phyloP scores from a whole-genome alignment of 2,113 vertebrate genomes.

The Pteruthius melanotis region DNA sequence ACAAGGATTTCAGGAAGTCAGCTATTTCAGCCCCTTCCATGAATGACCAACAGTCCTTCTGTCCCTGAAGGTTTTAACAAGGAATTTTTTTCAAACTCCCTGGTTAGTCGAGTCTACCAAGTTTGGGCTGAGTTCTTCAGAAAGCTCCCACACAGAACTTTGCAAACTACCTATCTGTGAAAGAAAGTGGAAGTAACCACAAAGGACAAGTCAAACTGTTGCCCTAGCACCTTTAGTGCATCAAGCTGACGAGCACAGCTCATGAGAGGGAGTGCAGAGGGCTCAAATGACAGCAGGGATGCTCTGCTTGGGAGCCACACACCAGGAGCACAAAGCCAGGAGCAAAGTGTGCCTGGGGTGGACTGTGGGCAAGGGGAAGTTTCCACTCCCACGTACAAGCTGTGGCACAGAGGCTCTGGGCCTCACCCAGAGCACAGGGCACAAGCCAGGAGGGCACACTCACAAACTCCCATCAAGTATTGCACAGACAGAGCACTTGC shows the following conservation, averaged over 20 bases:
- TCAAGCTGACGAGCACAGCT: neutral
- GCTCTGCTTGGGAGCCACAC: neutral
- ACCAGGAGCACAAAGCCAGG: neutral
- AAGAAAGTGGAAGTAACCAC: neutral
- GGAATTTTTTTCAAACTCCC: neutral
- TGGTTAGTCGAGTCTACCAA: neutral
- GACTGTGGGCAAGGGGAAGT: neutral
- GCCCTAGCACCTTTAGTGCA: no score
- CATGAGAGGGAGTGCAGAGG: neutral
- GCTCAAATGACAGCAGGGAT: neutral
- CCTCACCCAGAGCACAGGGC: neutral
- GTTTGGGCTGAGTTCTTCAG: neutral
- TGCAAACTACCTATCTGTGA: neutral
- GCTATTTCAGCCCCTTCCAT: neutral
- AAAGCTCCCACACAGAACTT: neutral
- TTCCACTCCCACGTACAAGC: rapidly evolving
- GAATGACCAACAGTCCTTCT: neutral
- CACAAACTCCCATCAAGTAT: neutral
- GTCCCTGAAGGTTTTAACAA: neutral
- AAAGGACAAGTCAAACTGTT: neutral
- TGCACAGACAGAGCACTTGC: neutral
- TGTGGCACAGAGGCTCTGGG: neutral
- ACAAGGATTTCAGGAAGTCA: neutral
- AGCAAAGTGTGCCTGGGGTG: neutral
- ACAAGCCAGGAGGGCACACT: neutral